Percentiles rank a stretch among this genome's conserved stretches.
These are phyloP conservation scores for Muntiacus muntjak DNA, from an alignment of 2,113 vertebrate species.

Conservation along the genomic window DNA sequence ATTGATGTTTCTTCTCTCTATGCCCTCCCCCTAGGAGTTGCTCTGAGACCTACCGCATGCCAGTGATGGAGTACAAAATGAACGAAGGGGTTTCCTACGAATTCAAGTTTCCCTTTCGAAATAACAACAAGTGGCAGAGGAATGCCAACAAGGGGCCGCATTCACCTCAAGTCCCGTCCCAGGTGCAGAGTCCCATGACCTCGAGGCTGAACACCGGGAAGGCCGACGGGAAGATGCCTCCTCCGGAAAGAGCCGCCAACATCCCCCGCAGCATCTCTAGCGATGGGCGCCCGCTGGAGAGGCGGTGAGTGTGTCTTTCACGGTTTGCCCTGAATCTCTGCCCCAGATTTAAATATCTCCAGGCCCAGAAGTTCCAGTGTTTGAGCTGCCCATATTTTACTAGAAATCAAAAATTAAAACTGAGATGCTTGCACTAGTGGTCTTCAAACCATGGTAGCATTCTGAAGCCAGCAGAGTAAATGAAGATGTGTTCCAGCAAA, in stretches of 20 bases:
- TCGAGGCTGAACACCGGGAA: constrained; percentile 81
- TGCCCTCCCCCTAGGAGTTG: constrained; percentile 84
- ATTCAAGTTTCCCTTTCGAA: constrained; percentile 95
- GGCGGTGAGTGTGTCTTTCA: constrained; percentile 80
- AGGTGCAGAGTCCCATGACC: constrained; percentile 83
- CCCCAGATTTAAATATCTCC: not conserved
- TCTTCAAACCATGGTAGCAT: not conserved
- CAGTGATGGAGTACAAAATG: constrained; percentile 95
- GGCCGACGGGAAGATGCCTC: constrained; percentile 86
- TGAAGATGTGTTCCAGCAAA: not conserved
- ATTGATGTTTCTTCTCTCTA: constrained; percentile 1
- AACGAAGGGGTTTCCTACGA: constrained; percentile 94
- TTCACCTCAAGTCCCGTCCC: constrained; percentile 89
- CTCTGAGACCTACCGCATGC: constrained; percentile 95
- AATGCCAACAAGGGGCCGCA: constrained; percentile 88
- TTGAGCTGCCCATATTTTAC: not conserved
- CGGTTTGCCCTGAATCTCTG: not conserved
- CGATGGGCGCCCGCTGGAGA: constrained; percentile 90
- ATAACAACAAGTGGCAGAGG: constrained; percentile 94
- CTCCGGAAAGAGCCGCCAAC: constrained; percentile 86
- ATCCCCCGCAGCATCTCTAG: constrained; percentile 96
- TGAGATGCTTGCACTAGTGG: not conserved
- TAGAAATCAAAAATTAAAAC: not conserved
- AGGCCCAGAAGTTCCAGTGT: not conserved
- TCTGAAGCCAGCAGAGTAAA: not conserved